Evolutionary conservation across 1,140 invertebrate genomes (phyloP).

Genomic region (Muscidifurax raptorellus): DNA sequence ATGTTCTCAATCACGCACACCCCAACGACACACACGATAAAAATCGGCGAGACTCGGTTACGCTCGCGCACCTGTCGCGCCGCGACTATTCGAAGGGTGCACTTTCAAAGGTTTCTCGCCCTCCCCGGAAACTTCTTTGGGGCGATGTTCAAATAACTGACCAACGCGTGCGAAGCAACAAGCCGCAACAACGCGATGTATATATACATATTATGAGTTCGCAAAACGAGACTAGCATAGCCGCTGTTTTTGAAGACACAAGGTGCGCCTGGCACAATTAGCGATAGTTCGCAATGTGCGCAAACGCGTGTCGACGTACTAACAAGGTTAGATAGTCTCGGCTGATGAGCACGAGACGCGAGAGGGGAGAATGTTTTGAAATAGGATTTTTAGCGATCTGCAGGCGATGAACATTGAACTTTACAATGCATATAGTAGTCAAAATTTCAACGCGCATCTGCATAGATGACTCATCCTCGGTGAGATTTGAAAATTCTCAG

Average conservation of each 20-base stretch:
- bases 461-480: neutral
- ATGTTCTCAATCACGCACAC: neutral
- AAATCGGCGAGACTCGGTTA: conserved; percentile 5
- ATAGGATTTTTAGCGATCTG: neutral
- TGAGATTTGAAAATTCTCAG: neutral
- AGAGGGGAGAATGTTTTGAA: conserved; percentile 2
- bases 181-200: neutral
- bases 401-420: neutral
- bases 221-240: neutral
- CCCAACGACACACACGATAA: neutral
- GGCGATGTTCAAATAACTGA: neutral
- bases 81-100: neutral
- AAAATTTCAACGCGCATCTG: neutral
- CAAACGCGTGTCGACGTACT: conserved; percentile 47
- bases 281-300: conserved; percentile 61
- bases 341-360: conserved; percentile 32
- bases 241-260: conserved; percentile 2
- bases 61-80: neutral
- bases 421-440: no score
- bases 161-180: neutral
- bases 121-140: neutral
- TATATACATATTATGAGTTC: neutral
- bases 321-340: conserved; percentile 66
- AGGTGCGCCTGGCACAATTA: conserved; percentile 60
- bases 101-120: neutral